Evolutionary conservation across 2,113 vertebrate species (phyloP).

Genomic region (Scortum barcoo): DNA sequence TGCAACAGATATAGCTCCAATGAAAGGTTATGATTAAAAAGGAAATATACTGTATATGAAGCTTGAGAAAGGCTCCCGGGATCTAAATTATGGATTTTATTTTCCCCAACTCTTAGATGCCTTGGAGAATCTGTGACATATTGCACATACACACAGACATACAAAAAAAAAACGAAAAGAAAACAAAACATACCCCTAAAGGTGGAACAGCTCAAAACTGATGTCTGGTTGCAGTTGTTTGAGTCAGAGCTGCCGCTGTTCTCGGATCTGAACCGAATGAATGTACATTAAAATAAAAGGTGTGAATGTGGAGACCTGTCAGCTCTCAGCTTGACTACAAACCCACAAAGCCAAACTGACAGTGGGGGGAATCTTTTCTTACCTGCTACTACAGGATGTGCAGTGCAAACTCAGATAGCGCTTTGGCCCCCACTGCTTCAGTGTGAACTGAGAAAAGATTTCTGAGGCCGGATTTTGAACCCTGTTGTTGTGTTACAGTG

Average conservation of each 20-base stretch:
- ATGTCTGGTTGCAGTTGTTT: slow-evolving; percentile 19
- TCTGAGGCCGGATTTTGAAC: background rate
- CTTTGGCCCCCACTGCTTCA: slow-evolving; percentile 30
- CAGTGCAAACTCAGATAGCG: slow-evolving; percentile 25
- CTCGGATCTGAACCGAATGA: slow-evolving; percentile 46
- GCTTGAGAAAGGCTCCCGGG: slow-evolving; percentile 4
- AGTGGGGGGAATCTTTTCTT: slow-evolving; percentile 26
- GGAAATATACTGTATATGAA: slow-evolving; percentile 26
- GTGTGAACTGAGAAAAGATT: slow-evolving; percentile 24
- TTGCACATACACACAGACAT: background rate
- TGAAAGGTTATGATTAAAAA: slow-evolving; percentile 73
- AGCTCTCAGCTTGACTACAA: slow-evolving; percentile 43
- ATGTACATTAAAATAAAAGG: slow-evolving; percentile 49
- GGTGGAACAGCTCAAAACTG: slow-evolving; percentile 20
- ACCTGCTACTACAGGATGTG: slow-evolving; percentile 6
- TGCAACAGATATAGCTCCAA: slow-evolving; percentile 67
- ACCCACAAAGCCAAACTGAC: slow-evolving; percentile 48
- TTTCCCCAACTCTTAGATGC: background rate
- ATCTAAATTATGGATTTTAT: slow-evolving; percentile 55
- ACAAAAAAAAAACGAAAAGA: too few species aligned
- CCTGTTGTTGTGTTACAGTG: slow-evolving; percentile 7
- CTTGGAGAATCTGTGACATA: slow-evolving; percentile 18
- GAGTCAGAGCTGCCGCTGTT: slow-evolving; percentile 38
- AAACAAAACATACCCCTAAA: background rate
- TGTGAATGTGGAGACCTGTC: slow-evolving; percentile 42